These are phyloP conservation scores for Semaprochilodus insignis DNA, from an alignment of 2,797 vertebrate species.

Conservation along the genomic window DNA sequence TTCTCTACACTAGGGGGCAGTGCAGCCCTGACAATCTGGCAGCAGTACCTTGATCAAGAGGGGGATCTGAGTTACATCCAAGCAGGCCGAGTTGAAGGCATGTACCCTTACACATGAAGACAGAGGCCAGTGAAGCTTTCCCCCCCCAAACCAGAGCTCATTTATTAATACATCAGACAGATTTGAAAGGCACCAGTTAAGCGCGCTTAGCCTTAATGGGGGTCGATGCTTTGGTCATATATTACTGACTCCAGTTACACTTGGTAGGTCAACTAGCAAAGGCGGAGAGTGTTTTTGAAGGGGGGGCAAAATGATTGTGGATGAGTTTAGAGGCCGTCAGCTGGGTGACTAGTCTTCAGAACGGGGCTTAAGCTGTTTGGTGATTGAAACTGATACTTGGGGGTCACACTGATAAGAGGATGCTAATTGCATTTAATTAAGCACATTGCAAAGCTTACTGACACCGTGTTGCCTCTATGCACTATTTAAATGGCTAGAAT, in stretches of 20 bases:
- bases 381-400: not conserved
- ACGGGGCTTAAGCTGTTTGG: too few species aligned
- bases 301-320: not conserved
- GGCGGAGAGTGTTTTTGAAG: not conserved
- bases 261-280: not conserved
- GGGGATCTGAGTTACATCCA: not conserved
- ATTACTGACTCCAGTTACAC: constrained; percentile 6
- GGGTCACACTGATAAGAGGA: not conserved
- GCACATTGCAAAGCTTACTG: not conserved
- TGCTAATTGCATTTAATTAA: not conserved
- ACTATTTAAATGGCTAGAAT: not conserved
- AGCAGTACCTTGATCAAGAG: not conserved
- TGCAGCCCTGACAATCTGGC: not conserved
- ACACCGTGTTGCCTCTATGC: not conserved
- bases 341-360: not conserved
- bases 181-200: not conserved
- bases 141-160: constrained; percentile 1
- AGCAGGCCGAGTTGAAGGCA: not conserved
- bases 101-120: not conserved
- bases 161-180: constrained; percentile 22
- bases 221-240: constrained; percentile 15
- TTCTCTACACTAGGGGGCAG: constrained; percentile 55
- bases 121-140: constrained; percentile 22
- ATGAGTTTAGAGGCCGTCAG: not conserved
- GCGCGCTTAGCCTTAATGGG: not conserved